Evolutionary conservation across 1,140 invertebrate species (phyloP), one percentile per base, ranked within the genome.

Genomic region (Aphidius ervi): DNA sequence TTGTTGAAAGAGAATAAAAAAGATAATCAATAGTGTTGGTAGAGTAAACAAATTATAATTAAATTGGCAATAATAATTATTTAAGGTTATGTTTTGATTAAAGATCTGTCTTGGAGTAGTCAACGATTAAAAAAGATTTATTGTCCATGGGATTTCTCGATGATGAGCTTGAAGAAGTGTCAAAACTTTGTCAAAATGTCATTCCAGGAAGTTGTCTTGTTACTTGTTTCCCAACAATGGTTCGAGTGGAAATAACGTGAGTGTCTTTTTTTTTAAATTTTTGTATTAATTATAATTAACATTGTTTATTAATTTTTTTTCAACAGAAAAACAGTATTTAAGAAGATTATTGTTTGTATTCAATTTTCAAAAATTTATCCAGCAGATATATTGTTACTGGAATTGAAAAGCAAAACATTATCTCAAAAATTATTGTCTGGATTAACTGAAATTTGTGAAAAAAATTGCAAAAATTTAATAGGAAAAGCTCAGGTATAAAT

Each of bases 361-460:
- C 85, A 88, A 67, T 91, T 90, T 73, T 82, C 87, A 5, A 64
- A 76, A 7, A 74, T 83, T 43, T 91, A 91, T 72, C 86, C 87
- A 4, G 62, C 70, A 6, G 65, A 69, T 1, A 73, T 81, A 1
- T 66, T 90, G 4, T 70, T 91, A 9, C 74, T 89, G n/a, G 88
- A 91, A 76, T 72, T 92, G 0, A 90, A 89, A 68, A 89, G 87
- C 65, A 89, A 88, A 74, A 84, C 84, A 45, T 72, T 91, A 6
- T 84, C 86, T 2, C 78, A 83, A 5, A 88, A 85, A 69, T 74
- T 91, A 46, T 74, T 90, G 6, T 76, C 83, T 54, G 82, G 83
- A 49, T 69, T 91, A 42, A 83, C 85, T 7, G 81, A 82, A 59
- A 73, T 89, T 6, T 86, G 85, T 70, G 88, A 91, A 65, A 81